phyloP scores from a whole-genome alignment of 1,140 invertebrate genomes.

The Eriosoma lanigerum region DNA sequence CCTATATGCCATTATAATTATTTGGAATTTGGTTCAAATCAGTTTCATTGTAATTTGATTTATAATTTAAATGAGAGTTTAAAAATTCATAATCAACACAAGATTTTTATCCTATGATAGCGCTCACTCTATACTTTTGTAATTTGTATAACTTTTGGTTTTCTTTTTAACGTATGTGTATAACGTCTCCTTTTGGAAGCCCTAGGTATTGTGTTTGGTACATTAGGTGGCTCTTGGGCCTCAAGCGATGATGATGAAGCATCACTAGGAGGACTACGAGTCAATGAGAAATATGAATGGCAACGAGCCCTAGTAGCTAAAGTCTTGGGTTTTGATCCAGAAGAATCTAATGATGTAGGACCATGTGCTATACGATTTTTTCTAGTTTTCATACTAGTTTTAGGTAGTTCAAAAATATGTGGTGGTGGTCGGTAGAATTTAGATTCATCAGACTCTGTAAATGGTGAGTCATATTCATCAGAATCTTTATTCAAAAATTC shows the following conservation, averaged over 20 bases:
- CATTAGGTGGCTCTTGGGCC: slow-evolving; percentile 54
- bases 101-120: neutral
- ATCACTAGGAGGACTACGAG: slow-evolving; percentile 57
- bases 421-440: slow-evolving; percentile 45
- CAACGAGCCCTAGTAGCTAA: slow-evolving; percentile 55
- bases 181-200: slow-evolving; percentile 55
- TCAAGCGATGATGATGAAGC: slow-evolving; percentile 56
- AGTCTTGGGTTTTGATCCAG: neutral
- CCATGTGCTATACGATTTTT: slow-evolving; percentile 41
- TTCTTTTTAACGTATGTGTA: slow-evolving; percentile 50
- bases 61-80: neutral
- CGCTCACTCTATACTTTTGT: slow-evolving; percentile 8
- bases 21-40: neutral
- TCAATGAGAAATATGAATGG: slow-evolving; percentile 57
- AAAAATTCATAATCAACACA: neutral
- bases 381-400: slow-evolving; percentile 33
- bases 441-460: slow-evolving; percentile 56
- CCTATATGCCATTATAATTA: neutral
- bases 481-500: slow-evolving; percentile 45
- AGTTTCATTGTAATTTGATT: neutral
- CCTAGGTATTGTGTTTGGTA: slow-evolving; percentile 56
- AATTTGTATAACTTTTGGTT: slow-evolving; percentile 45
- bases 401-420: slow-evolving; percentile 42
- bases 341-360: slow-evolving; percentile 19
- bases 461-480: slow-evolving; percentile 57